Evolutionary conservation across 2,888 invertebrate species (phyloP), one percentile per base, ranked within the genome.

Genomic region (Erpobdella octoculata): DNA sequence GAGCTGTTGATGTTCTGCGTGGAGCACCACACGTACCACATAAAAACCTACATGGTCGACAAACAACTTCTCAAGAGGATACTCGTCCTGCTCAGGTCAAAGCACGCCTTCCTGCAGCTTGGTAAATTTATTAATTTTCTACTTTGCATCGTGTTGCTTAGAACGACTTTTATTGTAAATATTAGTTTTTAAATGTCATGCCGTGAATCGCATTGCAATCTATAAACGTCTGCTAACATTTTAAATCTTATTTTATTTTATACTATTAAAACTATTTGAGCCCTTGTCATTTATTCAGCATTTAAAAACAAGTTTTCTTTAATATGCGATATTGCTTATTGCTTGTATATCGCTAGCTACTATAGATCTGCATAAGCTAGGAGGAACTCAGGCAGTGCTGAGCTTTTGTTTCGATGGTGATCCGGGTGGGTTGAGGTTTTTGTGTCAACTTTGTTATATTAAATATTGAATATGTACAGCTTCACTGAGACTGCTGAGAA

Each of bases 11-110:
- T 95, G 53, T 99, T 97, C 86, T 99, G 97, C 85, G 94, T 98
- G 66, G 97, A 98, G 84, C 97, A 98, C 86, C 98, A 99, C 86
- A 92, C 93, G 73, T 95, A 93, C 86, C 93, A 97, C 86, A 95
- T 97, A 85, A 95, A 96, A 84, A 94, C 94, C 83, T 96, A 93
- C 86, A 91, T 96, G 84, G 88, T 97, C 81, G 92, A 92, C 86
- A 95, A 94, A 86, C 95, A 98, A 86, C 88, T 98, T 78, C 88
- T 98, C 76, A 89, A 93, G 83, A 89, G 93, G 84, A 93, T 97
- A 83, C 87, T 98, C 78, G 92, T 96, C 79, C 88, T 97, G 77
- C 93, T 96, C 91, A 91, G 93, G 83, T 95, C 95, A 75, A 91
- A 90, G 80, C 96, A 97, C 86, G 93, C 93, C 80, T 98, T 98